Percentiles rank a stretch among this genome's conserved stretches.
Conservation (phyloP, 2,888 invertebrate species). For the Catocala sponsa region DNA sequence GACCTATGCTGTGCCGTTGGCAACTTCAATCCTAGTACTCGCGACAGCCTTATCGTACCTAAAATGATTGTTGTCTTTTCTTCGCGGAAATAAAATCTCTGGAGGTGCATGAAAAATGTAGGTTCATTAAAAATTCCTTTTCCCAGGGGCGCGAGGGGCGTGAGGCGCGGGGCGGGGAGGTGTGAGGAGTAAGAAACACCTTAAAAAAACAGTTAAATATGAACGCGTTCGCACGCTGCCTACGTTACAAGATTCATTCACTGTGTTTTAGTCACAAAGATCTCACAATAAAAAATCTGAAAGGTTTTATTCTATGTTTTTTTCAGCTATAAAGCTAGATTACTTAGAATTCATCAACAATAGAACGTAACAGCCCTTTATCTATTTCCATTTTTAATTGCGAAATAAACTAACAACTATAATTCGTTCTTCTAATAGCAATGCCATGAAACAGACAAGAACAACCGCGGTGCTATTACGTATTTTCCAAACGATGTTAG, state of each 20-base stretch:
- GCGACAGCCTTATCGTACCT: slow-evolving; percentile 16
- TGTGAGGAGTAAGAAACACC: slow-evolving; percentile 14
- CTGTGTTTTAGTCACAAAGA: slow-evolving; percentile 12
- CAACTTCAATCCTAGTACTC: no score
- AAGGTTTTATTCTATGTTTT: no score
- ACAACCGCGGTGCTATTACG: no score
- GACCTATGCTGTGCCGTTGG: no score
- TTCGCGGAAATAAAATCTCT: slow-evolving; percentile 46
- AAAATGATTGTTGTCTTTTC: slow-evolving; percentile 49
- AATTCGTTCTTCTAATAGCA: no score
- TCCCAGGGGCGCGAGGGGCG: slow-evolving; percentile 18
- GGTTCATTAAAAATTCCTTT: slow-evolving; percentile 49
- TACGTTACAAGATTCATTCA: slow-evolving; percentile 17
- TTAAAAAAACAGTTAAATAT: slow-evolving; percentile 55
- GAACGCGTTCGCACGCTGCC: slow-evolving; percentile 42
- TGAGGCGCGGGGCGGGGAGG: slow-evolving; percentile 5
- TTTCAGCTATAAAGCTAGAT: no score
- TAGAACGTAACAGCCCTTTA: no score
- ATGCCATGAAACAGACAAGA: no score
- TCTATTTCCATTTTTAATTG: no score
- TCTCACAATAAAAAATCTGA: background rate
- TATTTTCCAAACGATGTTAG: no score
- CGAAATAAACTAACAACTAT: no score
- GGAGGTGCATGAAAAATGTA: slow-evolving; percentile 49
- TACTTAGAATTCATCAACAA: no score